Evolutionary conservation across 2,888 invertebrate genomes (phyloP), one percentile per base, ranked within the genome.

Genomic region (Synanthedon formicaeformis): DNA sequence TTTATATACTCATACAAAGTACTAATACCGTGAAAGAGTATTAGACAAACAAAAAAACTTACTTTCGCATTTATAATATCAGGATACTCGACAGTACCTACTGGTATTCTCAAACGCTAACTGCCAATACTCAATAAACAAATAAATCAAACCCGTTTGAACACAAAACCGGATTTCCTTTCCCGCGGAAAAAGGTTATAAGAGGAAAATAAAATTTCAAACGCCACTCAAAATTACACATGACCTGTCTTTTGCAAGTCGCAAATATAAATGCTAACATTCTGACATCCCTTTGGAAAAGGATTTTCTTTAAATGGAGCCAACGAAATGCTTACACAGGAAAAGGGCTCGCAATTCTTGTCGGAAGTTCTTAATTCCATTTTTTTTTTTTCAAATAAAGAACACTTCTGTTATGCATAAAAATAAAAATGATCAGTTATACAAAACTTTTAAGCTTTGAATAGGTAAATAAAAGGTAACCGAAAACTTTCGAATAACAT

Each of bases 211-310:
- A 54, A 48, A 56, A 55, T 51, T 54, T 55, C 52, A 54, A 55
- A 56, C 41, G 56, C 48, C 56, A 56, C 52, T 56, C 54, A 56
- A 54, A 54, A 56, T 56, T 56, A 56, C 56, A 54, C 54, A 56
- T 52, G 54, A 56, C 54, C 54, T 51, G 51, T 41, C 51, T 45
- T 45, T 45, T 45, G 45, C 45, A 45, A 45, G 45, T 51, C 49
- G 51, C 51, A 52, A 54, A 56, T 54, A 54, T 49, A 52, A 52
- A 54, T 48, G 41, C 50, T 51, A 49, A 54, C 52, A 40, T 52
- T 52, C 53, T 50, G 51, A 52, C 52, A 40, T 52, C 12, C 52
- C 27, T 54, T 53, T 52, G 27, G 41, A 48, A 49, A 52, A 49
- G 54, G 52, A 56, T 54, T 54, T 50, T 8, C 41, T 50, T 52